Percentiles rank a stretch among this genome's conserved stretches.
Conservation (phyloP, 2,113 vertebrate species). For the Aldabrachelys gigantea region DNA sequence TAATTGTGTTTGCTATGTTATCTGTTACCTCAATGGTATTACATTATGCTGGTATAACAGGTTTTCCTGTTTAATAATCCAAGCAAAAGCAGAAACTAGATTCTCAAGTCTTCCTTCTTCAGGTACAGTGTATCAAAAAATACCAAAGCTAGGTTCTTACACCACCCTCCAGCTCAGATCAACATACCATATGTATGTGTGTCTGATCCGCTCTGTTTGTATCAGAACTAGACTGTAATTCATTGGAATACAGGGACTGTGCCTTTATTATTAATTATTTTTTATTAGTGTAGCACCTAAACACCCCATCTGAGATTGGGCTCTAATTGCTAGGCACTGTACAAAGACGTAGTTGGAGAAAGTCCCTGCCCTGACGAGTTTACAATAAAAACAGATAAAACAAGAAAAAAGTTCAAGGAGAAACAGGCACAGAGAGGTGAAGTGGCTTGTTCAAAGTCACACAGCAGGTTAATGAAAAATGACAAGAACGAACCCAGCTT, state of each 20-base stretch:
- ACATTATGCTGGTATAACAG: fast-evolving
- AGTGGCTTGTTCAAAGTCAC: neutral
- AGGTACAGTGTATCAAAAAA: neutral
- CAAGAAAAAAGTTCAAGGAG: neutral
- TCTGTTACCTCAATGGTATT: neutral
- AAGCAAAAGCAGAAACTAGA: neutral
- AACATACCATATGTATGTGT: neutral
- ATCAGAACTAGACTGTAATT: neutral
- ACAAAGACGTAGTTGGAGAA: neutral
- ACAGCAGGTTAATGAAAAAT: neutral
- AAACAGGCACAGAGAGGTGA: neutral
- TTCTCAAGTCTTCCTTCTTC: neutral
- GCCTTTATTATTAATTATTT: neutral
- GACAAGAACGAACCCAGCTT: neutral
- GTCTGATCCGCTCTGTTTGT: neutral
- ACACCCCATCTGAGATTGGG: neutral
- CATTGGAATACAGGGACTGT: neutral
- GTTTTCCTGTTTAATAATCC: constrained; percentile 4
- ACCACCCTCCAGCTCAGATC: neutral
- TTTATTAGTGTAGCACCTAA: neutral
- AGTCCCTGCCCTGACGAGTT: neutral
- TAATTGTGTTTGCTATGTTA: neutral
- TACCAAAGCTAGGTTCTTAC: fast-evolving
- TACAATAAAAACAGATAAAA: neutral
- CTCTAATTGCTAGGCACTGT: neutral